Percentiles rank a stretch among this genome's conserved stretches.
Evolutionary conservation across 2,113 vertebrate genomes (phyloP).

Genomic region (Psittacula cyanocephala): DNA sequence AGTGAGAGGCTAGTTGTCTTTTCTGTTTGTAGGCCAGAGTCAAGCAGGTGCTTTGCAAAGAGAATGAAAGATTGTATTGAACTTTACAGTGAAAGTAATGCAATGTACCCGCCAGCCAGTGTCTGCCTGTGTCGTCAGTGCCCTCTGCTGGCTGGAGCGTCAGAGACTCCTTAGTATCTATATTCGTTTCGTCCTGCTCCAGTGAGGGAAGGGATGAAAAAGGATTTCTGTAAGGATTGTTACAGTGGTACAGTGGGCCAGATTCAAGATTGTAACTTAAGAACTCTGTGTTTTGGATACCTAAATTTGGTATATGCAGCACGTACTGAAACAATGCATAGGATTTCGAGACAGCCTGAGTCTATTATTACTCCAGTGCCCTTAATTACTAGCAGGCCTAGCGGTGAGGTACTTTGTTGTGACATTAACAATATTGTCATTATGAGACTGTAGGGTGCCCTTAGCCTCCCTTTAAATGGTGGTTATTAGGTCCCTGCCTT

Average conservation of each 20-base stretch:
- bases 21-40: neutral
- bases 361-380: neutral
- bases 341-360: neutral
- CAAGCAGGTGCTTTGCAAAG: neutral
- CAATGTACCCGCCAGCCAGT: rapidly evolving
- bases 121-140: neutral
- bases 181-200: neutral
- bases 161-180: too few species aligned
- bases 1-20: neutral
- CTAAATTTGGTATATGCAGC: neutral
- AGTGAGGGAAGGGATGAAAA: neutral
- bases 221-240: neutral
- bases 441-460: neutral
- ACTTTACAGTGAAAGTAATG: neutral
- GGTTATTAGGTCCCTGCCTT: neutral
- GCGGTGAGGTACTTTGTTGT: neutral
- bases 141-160: neutral
- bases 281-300: neutral
- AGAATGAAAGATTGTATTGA: neutral
- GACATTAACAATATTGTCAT: neutral
- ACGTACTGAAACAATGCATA: neutral
- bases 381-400: neutral
- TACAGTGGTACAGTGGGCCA: neutral
- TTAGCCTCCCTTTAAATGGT: neutral
- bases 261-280: neutral